phyloP scores from a whole-genome alignment of 2,888 invertebrate species.

The Epiblema foenella region DNA sequence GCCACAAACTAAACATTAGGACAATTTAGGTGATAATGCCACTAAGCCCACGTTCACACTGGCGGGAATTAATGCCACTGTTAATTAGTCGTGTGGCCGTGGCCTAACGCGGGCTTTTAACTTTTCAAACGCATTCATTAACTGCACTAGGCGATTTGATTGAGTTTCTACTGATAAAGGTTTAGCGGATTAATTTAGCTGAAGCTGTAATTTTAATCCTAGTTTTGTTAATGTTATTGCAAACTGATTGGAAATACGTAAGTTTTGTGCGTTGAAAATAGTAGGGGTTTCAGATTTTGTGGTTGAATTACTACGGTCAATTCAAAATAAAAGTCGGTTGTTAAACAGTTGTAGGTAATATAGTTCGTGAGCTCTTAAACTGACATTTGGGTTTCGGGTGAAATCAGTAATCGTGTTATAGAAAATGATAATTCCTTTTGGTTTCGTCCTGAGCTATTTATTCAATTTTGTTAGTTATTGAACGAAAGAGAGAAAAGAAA shows the following conservation, averaged over 20 bases:
- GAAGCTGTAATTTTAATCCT: conserved; percentile 46
- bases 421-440: no score
- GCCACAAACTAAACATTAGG: conserved; percentile 79
- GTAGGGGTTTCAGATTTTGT: conserved; percentile 17
- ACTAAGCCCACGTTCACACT: conserved; percentile 77
- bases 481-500: no score
- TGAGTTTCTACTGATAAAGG: conserved; percentile 58
- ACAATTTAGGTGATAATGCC: conserved; percentile 81
- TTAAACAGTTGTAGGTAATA: background rate
- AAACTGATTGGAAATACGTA: conserved; percentile 22
- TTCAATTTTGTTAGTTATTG: no score
- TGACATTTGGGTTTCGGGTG: no score
- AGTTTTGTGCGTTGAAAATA: conserved; percentile 12
- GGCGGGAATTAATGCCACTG: conserved; percentile 67
- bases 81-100: conserved; percentile 75
- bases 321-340: conserved; percentile 43
- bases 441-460: no score
- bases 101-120: conserved; percentile 78
- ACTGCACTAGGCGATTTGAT: conserved; percentile 69
- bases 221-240: conserved; percentile 44
- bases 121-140: conserved; percentile 82
- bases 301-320: background rate
- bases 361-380: no score
- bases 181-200: conserved; percentile 57
- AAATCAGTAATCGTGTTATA: no score